Base-by-base conservation (phyloP, 2,888 invertebrate species). In the Romanomermis culicivorax region DNA sequence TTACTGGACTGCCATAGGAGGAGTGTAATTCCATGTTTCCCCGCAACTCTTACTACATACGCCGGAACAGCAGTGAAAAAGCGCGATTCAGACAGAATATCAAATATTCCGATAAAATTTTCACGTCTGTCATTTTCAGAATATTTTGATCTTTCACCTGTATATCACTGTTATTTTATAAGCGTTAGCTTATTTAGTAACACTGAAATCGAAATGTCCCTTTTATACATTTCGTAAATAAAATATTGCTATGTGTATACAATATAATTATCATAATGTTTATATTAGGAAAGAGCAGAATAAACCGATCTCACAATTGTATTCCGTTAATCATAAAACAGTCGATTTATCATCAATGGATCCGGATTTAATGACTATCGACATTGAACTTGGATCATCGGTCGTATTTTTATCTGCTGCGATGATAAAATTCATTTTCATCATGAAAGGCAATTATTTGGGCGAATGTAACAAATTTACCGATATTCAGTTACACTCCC, bases 401-500 rank as follows among this genome's bases (percentile, higher is more conserved):
- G 82, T 87, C 29, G 72, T 95, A 3, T 78, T 85, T 63, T 77
- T 91, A 0, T 93, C 89, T 66, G 95, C 95, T 2, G 82, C 89
- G 23, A 80, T 93, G 4, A 76, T 97, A 30, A 79, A 83, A 55
- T 83, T 61, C 30, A 57, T 67, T 29, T 56, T 67, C 56, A 60
- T 62, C 54, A 64, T 72, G 43, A 67, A 80, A 76, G 93, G 97
- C 73, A 95, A 95, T 67, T 86, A 95, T 61, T 88, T 97, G 69
- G 95, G 95, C 0, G 89, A 88, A 71, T 85, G 89, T 74, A 91
- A 95, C 72, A 78, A 77, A 26, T 89, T 89, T 66, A 85, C 85
- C 0, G 89, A 91, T 64, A 88, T 89, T 83, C 61, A 62, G 53
- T 51, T 55, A 49, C 3, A 52, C 50, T 3, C 29, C 17, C 14